Evolutionary conservation across 2,113 vertebrate species (phyloP).

Genomic region (Bambusicola thoracicus): DNA sequence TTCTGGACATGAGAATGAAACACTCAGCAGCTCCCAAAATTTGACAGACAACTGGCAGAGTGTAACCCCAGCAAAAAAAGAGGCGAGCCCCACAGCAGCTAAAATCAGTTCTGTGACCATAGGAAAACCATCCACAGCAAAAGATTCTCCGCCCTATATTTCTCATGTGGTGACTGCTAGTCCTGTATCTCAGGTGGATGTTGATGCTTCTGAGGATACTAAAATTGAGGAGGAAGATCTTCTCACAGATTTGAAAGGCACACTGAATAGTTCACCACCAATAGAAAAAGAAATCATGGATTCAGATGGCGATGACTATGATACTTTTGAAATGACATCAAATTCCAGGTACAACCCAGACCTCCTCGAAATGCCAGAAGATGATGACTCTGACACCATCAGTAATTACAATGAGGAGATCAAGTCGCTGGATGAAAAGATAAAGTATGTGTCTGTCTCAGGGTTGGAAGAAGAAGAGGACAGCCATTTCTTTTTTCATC

Average conservation of each 20-base stretch:
- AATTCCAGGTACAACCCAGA: constrained; percentile 60
- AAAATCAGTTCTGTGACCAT: neutral
- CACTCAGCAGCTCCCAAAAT: neutral
- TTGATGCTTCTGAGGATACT: constrained; percentile 68
- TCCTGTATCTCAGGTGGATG: constrained; percentile 39
- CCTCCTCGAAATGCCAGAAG: constrained; percentile 20
- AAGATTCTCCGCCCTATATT: neutral
- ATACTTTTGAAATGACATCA: constrained; percentile 53
- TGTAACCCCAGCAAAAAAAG: neutral
- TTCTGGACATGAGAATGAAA: constrained; percentile 40
- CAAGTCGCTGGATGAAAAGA: constrained; percentile 59
- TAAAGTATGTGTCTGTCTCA: constrained; percentile 72
- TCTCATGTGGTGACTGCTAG: constrained; percentile 13
- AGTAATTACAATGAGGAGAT: constrained; percentile 60
- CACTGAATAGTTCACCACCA: constrained; percentile 64
- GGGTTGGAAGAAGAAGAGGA: constrained; percentile 85
- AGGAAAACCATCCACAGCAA: neutral
- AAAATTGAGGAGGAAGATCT: constrained; percentile 77
- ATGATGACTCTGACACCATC: constrained; percentile 45
- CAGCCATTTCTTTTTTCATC: constrained; percentile 95
- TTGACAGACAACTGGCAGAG: constrained; percentile 12
- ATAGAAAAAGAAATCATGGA: constrained; percentile 66
- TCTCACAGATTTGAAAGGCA: constrained; percentile 45
- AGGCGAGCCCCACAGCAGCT: neutral
- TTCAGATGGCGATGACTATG: constrained; percentile 65